phyloP scores from a whole-genome alignment of 2,888 invertebrate genomes.

The Tanypteryx hageni region DNA sequence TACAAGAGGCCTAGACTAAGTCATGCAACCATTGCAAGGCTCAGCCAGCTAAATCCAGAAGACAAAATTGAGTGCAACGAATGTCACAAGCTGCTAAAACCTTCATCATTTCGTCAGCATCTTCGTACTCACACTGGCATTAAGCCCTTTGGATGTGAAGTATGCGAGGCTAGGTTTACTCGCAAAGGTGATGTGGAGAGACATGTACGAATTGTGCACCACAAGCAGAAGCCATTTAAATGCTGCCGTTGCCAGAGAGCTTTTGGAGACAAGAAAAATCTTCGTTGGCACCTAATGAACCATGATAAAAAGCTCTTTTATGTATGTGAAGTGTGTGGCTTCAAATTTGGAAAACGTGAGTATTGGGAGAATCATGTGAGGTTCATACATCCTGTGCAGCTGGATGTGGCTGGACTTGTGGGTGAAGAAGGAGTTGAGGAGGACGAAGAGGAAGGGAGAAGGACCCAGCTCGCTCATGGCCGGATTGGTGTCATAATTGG shows the following conservation, averaged over 20 bases:
- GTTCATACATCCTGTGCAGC: conserved; percentile 70
- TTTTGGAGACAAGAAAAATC: conserved; percentile 69
- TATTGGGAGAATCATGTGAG: conserved; percentile 71
- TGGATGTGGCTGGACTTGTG: conserved; percentile 48
- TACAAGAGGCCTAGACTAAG: conserved; percentile 65
- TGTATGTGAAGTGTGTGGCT: conserved; percentile 70
- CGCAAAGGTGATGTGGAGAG: conserved; percentile 71
- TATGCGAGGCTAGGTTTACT: conserved; percentile 70
- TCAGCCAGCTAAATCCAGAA: conserved; percentile 66
- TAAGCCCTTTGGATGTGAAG: conserved; percentile 70
- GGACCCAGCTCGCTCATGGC: conserved; percentile 26
- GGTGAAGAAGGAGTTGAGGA: conserved; percentile 48
- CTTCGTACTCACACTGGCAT: conserved; percentile 70
- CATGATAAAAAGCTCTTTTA: conserved; percentile 70
- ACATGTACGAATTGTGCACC: conserved; percentile 70
- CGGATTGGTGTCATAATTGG: conserved; percentile 58
- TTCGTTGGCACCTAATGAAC: conserved; percentile 70
- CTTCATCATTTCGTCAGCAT: conserved; percentile 69
- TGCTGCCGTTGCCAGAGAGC: conserved; percentile 69
- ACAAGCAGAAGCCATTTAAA: conserved; percentile 70
- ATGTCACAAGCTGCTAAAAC: conserved; percentile 68
- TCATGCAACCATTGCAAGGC: conserved; percentile 64
- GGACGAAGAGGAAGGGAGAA: conserved; percentile 45
- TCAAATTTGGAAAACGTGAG: conserved; percentile 71
- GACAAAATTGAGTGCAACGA: conserved; percentile 68